Percentiles rank a stretch among this genome's conserved stretches.
Conservation (phyloP, 2,797 vertebrate species). For the Oreortyx pictus region DNA sequence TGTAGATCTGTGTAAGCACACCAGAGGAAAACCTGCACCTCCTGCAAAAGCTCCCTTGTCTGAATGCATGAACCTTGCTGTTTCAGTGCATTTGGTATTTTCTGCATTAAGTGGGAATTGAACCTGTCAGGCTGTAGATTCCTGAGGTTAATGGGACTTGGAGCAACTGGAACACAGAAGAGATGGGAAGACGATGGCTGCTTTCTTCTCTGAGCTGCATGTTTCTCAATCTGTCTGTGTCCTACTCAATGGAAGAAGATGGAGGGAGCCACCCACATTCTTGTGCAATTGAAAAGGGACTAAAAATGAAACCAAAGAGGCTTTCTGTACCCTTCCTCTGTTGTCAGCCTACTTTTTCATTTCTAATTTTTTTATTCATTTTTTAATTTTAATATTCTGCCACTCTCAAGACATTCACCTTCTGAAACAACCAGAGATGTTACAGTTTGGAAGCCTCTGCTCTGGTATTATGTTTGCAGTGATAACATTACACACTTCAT, state of each 20-base stretch:
- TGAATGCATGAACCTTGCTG: not conserved
- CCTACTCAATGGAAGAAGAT: not conserved
- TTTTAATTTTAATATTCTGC: not conserved
- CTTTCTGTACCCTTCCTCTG: not conserved
- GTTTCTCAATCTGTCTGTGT: fast-evolving
- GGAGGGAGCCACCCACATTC: not conserved
- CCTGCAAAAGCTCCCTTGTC: not conserved
- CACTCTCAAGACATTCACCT: not conserved
- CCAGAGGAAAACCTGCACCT: not conserved
- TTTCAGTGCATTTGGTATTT: not conserved
- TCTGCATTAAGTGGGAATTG: not conserved
- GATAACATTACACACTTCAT: not conserved
- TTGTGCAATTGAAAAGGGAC: not conserved
- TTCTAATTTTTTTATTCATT: not conserved
- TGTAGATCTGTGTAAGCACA: not conserved
- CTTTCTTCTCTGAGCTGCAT: not conserved
- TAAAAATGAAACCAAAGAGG: not conserved
- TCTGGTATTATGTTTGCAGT: not conserved
- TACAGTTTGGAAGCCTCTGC: not conserved
- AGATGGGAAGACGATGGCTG: not conserved
- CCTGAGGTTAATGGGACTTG: not conserved
- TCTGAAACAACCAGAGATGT: not conserved
- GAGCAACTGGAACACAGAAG: not conserved
- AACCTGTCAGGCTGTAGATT: not conserved
- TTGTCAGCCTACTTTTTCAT: not conserved